Conservation (phyloP, 2,113 vertebrate species). For the Pavo muticus region DNA sequence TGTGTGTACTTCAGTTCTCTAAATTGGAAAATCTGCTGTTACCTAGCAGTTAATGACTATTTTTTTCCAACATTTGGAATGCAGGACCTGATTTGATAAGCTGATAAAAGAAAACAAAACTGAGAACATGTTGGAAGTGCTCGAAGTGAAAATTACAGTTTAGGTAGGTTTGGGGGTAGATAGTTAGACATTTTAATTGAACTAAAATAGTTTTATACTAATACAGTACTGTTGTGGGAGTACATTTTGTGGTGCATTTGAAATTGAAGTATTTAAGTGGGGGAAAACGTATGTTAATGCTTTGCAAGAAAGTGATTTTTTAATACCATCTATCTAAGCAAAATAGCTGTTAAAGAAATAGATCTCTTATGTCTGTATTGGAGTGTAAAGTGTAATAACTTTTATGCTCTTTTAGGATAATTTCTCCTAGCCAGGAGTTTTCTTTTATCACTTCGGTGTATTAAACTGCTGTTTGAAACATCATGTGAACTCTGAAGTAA, state of each 20-base stretch:
- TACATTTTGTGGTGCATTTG: constrained; percentile 74
- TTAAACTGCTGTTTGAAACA: neutral
- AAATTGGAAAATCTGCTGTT: constrained; percentile 81
- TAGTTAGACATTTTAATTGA: constrained; percentile 84
- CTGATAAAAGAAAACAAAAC: constrained; percentile 79
- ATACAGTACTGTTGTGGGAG: constrained; percentile 78
- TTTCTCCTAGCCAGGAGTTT: constrained; percentile 12
- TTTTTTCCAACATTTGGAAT: constrained; percentile 78
- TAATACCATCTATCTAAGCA: constrained; percentile 52
- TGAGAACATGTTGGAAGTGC: constrained; percentile 67
- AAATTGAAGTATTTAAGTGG: constrained; percentile 72
- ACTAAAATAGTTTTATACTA: constrained; percentile 79
- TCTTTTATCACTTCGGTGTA: neutral
- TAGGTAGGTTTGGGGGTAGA: constrained; percentile 77
- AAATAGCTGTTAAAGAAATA: constrained; percentile 71
- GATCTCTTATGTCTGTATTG: constrained; percentile 46
- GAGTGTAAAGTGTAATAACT: constrained; percentile 49
- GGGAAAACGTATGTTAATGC: constrained; percentile 76
- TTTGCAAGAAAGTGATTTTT: constrained; percentile 68
- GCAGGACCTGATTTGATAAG: constrained; percentile 75
- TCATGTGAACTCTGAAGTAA: neutral
- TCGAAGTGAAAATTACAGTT: constrained; percentile 81
- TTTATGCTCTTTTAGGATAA: constrained; percentile 19
- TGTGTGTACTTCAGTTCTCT: constrained; percentile 62
- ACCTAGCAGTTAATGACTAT: constrained; percentile 79